Percentiles rank a stretch among this genome's conserved stretches.
These are phyloP conservation scores for Vireo altiloquus DNA, from an alignment of 2,113 vertebrate species.

Conservation along the genomic window DNA sequence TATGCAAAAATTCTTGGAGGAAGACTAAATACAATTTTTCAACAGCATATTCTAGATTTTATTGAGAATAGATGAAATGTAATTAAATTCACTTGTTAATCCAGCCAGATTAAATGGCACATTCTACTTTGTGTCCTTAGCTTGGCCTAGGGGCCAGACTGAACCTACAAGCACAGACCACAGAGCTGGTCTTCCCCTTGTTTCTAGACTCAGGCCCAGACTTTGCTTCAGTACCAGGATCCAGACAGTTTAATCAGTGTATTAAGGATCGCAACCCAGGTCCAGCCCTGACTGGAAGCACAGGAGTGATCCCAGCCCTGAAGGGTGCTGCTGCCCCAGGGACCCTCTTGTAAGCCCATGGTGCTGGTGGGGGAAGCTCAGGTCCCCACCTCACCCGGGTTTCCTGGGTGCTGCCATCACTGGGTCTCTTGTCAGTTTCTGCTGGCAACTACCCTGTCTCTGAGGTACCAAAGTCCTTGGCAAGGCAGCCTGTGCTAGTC, in stretches of 20 bases:
- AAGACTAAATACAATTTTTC: not conserved
- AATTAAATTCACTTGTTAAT: not conserved
- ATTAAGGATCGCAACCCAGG: not conserved
- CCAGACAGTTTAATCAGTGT: not conserved
- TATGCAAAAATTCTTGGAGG: not conserved
- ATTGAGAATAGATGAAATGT: not conserved
- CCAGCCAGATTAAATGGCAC: not conserved
- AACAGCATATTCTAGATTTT: not conserved
- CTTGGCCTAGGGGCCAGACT: not conserved
- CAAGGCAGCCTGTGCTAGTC: not conserved
- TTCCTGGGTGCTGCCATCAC: not conserved
- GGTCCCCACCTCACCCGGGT: not conserved
- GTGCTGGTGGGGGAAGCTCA: not conserved
- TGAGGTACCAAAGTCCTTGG: not conserved
- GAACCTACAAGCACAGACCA: not conserved
- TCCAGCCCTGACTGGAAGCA: not conserved
- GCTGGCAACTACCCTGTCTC: not conserved
- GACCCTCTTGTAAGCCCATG: fast-evolving
- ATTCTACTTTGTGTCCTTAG: not conserved
- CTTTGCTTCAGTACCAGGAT: not conserved
- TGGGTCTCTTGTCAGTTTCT: not conserved
- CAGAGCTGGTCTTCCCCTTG: not conserved
- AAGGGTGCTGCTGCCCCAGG: not conserved
- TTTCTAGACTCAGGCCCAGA: not conserved
- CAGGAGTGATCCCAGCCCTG: not conserved